These are phyloP conservation scores for Alouatta palliata DNA, from an alignment of 2,113 vertebrate genomes.

Conservation along the genomic window DNA sequence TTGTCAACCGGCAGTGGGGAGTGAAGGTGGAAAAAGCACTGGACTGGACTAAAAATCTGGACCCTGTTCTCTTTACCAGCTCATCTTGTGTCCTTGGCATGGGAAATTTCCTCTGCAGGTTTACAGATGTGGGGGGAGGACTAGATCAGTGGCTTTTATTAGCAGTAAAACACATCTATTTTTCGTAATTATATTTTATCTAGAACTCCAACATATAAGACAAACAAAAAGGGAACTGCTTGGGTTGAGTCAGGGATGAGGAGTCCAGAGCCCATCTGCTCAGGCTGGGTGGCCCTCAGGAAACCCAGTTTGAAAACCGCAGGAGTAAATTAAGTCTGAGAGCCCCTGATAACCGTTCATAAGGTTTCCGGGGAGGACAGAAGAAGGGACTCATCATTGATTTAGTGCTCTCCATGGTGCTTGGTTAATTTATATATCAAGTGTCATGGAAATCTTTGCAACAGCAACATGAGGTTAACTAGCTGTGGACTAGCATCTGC, in stretches of 20 bases:
- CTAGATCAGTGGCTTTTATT: not conserved
- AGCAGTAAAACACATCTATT: not conserved
- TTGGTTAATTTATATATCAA: not conserved
- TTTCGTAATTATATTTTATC: slow-evolving; percentile 9
- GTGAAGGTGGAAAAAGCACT: not conserved
- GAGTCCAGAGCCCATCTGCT: not conserved
- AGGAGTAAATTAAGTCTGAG: not conserved
- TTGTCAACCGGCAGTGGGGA: not conserved
- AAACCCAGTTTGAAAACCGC: not conserved
- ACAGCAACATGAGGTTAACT: not conserved
- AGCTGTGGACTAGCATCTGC: not conserved
- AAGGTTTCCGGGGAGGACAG: too few species aligned
- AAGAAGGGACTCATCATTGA: not conserved
- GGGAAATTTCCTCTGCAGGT: not conserved
- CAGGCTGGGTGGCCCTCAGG: not conserved
- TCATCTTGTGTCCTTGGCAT: not conserved
- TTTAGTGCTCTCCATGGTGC: not conserved
- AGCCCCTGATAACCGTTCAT: not conserved
- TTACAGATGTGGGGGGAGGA: not conserved
- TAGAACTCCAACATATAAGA: not conserved
- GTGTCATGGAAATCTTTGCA: not conserved
- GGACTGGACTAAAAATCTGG: not conserved
- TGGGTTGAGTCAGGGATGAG: not conserved
- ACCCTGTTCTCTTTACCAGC: not conserved
- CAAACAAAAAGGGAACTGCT: not conserved